phyloP scores from a whole-genome alignment of 1,140 invertebrate genomes.

The Diachasmimorpha longicaudata region DNA sequence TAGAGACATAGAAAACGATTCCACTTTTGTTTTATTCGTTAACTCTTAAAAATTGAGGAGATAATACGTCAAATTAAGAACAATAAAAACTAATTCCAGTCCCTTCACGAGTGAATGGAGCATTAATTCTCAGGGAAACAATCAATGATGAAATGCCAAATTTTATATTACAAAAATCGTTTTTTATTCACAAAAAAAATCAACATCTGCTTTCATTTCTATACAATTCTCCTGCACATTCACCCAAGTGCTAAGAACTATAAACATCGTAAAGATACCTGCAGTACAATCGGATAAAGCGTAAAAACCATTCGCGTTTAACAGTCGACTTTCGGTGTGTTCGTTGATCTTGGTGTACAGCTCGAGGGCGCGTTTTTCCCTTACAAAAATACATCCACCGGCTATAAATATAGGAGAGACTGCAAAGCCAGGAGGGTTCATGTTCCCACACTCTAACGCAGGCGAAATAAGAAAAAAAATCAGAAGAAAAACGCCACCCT shows the following conservation, averaged over 20 bases:
- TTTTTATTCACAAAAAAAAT: background rate
- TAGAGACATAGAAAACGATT: background rate
- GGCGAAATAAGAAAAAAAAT: conserved; percentile 13
- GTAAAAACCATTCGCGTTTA: background rate
- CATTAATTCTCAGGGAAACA: no score
- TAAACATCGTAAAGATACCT: conserved; percentile 3
- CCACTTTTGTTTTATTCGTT: background rate
- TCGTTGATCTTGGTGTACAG: background rate
- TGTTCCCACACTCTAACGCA: conserved; percentile 26
- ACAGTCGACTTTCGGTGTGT: background rate
- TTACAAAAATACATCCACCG: conserved; percentile 2
- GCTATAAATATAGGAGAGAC: background rate
- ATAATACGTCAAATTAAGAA: background rate
- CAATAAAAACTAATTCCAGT: no score
- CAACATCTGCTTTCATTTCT: background rate
- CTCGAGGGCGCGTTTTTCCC: background rate
- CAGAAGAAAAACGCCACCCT: conserved; percentile 5
- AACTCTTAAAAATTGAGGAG: background rate
- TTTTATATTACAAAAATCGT: background rate
- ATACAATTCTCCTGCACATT: background rate
- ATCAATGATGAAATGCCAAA: background rate
- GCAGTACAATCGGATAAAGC: background rate
- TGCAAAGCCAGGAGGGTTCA: conserved; percentile 12
- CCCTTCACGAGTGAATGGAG: no score
- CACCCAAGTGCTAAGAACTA: background rate